A percentile compares a stretch with the other conserved stretches of the same genome.
Evolutionary conservation across 2,797 vertebrate genomes (phyloP).

Genomic region (Clamator glandarius): DNA sequence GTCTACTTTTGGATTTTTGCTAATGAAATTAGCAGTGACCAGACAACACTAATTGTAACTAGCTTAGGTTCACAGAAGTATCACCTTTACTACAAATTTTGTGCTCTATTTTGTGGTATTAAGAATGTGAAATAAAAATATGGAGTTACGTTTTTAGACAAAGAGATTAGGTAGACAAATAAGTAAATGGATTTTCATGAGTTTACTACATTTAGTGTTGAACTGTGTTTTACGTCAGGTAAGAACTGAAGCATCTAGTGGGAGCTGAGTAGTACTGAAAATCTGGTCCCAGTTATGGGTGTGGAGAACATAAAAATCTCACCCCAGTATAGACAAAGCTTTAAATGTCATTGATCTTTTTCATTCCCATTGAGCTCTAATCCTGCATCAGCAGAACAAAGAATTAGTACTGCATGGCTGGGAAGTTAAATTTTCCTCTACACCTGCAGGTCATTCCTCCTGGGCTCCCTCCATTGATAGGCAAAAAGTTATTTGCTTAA

Average conservation of each 20-base stretch:
- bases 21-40: conserved; percentile 1
- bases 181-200: conserved; percentile 27
- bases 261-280: conserved; percentile 23
- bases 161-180: conserved; percentile 8
- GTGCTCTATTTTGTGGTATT: neutral
- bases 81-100: neutral
- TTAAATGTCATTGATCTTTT: conserved; percentile 66
- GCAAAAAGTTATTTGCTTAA: conserved; percentile 62
- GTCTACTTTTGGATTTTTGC: conserved; percentile 1
- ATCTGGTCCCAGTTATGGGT: conserved; percentile 61
- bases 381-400: conserved; percentile 67
- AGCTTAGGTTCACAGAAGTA: neutral
- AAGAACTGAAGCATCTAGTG: conserved; percentile 3
- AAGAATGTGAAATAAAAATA: neutral
- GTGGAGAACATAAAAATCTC: conserved; percentile 61
- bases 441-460: conserved; percentile 65
- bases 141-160: neutral
- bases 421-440: conserved; percentile 65
- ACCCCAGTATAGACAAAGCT: conserved; percentile 23
- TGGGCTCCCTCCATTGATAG: conserved; percentile 49
- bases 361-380: conserved; percentile 63
- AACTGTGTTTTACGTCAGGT: neutral
- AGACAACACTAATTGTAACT: neutral
- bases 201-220: neutral
- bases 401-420: conserved; percentile 42